phyloP scores from a whole-genome alignment of 1,140 invertebrate genomes.

The Neodiprion pinetum region DNA sequence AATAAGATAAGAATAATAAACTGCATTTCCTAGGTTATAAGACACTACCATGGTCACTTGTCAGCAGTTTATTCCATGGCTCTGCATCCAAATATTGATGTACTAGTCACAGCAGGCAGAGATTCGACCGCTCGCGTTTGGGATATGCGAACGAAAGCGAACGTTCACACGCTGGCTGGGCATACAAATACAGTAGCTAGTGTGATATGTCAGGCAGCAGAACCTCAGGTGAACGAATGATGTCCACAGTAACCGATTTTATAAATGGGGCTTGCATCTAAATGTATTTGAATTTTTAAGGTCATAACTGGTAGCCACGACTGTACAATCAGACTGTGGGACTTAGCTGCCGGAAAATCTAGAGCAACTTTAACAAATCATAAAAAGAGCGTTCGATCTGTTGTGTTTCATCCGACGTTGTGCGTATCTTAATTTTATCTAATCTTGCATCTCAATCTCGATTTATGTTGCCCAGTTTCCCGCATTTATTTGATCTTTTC shows the following conservation, averaged over 20 bases:
- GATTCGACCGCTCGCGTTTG: constrained; percentile 97
- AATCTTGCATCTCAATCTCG: background rate
- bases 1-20: constrained; percentile 12
- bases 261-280: constrained; percentile 18
- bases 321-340: constrained; percentile 93
- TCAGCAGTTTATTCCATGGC: constrained; percentile 95
- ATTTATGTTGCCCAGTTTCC: constrained; percentile 12
- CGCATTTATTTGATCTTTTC: constrained; percentile 18
- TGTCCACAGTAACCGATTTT: background rate
- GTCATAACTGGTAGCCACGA: constrained; percentile 84
- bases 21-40: constrained; percentile 74
- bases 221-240: constrained; percentile 80
- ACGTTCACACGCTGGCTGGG: constrained; percentile 95
- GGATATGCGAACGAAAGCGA: constrained; percentile 99
- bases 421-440: constrained; percentile 54
- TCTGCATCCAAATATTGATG: constrained; percentile 95
- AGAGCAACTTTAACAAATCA: constrained; percentile 97
- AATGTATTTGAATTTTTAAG: constrained; percentile 42
- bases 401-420: constrained; percentile 90
- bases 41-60: constrained; percentile 99
- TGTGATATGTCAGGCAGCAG: constrained; percentile 88
- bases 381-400: constrained; percentile 95
- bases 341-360: constrained; percentile 94
- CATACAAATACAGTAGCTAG: constrained; percentile 98
- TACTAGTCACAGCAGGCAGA: constrained; percentile 91